Evolutionary conservation across 2,113 vertebrate species (phyloP).

Genomic region (Astur gentilis): DNA sequence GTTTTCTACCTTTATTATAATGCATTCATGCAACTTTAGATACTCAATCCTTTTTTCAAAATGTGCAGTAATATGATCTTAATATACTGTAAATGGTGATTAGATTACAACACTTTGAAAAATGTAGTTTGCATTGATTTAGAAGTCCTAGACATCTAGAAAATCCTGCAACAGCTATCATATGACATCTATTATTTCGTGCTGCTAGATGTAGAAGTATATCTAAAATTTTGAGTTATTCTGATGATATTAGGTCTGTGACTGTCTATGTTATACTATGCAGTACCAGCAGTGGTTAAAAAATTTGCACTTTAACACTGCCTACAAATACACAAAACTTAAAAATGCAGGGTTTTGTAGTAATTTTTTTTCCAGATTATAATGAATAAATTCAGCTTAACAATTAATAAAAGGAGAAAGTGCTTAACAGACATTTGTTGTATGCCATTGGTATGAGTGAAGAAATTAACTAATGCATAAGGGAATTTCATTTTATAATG

Average conservation of each 20-base stretch:
- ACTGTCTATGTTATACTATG: neutral
- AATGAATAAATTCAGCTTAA: neutral
- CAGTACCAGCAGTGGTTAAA: neutral
- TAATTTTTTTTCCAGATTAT: neutral
- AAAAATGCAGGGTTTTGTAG: neutral
- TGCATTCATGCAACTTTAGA: neutral
- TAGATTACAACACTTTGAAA: neutral
- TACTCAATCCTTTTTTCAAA: neutral
- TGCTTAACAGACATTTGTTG: neutral
- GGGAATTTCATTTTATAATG: constrained; percentile 10
- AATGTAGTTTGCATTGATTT: neutral
- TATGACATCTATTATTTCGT: neutral
- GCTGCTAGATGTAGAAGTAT: neutral
- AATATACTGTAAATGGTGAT: neutral
- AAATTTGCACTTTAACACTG: neutral
- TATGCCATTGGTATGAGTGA: neutral
- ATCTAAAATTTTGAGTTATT: neutral
- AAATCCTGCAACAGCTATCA: neutral
- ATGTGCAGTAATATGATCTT: neutral
- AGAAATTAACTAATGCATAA: neutral
- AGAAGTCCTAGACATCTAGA: neutral
- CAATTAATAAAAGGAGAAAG: neutral
- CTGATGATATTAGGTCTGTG: neutral
- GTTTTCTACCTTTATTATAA: neutral
- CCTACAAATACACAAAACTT: neutral